phyloP scores from a whole-genome alignment of 2,888 invertebrate genomes.

The Tinea pellionella region DNA sequence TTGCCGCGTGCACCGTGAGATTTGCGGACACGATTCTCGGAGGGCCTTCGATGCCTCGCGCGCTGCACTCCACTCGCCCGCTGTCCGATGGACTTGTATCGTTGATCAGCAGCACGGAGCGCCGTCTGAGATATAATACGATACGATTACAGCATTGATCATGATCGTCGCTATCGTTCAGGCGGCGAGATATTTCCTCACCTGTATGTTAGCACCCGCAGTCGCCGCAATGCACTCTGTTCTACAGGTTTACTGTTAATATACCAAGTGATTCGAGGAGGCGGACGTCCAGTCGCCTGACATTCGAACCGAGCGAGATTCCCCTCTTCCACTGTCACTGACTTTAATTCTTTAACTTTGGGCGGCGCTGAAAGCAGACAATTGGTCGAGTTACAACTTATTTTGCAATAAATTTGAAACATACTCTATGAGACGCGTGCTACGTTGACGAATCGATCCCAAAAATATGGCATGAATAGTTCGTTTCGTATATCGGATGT shows the following conservation, averaged over 20 bases:
- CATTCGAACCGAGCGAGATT: conserved; percentile 77
- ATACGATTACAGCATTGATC: conserved; percentile 7
- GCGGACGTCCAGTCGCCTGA: conserved; percentile 80
- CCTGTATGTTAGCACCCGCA: conserved; percentile 74
- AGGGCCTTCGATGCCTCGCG: conserved; percentile 75
- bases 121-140: conserved; percentile 73
- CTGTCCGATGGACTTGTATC: conserved; percentile 79
- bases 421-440: too few species aligned
- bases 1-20: conserved; percentile 45
- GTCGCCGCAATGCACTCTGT: conserved; percentile 68
- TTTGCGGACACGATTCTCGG: conserved; percentile 67
- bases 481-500: neutral
- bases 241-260: conserved; percentile 76
- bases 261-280: conserved; percentile 86
- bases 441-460: too few species aligned
- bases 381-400: neutral
- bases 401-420: too few species aligned
- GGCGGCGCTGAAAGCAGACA: conserved; percentile 43
- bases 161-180: neutral
- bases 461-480: neutral
- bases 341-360: conserved; percentile 52
- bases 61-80: conserved; percentile 86
- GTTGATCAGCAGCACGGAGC: conserved; percentile 85
- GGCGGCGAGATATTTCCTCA: conserved; percentile 23
- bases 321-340: conserved; percentile 55